Conservation (phyloP, 1,140 invertebrate species). For the Phenacoccus solenopsis region DNA sequence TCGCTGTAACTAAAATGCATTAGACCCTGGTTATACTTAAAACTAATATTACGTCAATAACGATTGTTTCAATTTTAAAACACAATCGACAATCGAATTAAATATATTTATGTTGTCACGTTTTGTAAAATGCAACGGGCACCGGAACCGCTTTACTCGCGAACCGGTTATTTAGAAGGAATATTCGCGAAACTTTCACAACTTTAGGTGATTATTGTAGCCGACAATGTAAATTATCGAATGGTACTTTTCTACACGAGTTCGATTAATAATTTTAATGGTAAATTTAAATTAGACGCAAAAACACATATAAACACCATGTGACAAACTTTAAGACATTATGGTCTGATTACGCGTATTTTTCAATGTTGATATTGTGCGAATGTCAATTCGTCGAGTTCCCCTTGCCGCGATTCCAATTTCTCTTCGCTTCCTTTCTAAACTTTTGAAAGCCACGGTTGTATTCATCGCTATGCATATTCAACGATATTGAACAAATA, state of each 20-base stretch:
- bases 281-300: slow-evolving; percentile 6
- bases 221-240: neutral
- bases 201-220: neutral
- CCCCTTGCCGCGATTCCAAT: neutral
- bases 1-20: slow-evolving; percentile 8
- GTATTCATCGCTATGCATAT: too few species aligned
- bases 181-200: neutral
- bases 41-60: neutral
- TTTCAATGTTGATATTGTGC: slow-evolving; percentile 7
- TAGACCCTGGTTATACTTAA: neutral
- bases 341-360: slow-evolving; percentile 10
- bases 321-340: slow-evolving; percentile 13
- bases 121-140: neutral
- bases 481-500: too few species aligned
- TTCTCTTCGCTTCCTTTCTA: neutral
- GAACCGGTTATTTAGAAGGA: neutral
- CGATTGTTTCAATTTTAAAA: neutral
- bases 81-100: neutral
- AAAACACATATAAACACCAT: slow-evolving; percentile 13
- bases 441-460: too few species aligned
- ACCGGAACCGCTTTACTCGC: slow-evolving; percentile 5
- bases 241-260: neutral
- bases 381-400: neutral
- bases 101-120: slow-evolving; percentile 7
- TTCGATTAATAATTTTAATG: neutral